These are phyloP conservation scores for Drosophila aff. DNA, from an alignment of 1,140 invertebrate genomes.

Conservation along the genomic window DNA sequence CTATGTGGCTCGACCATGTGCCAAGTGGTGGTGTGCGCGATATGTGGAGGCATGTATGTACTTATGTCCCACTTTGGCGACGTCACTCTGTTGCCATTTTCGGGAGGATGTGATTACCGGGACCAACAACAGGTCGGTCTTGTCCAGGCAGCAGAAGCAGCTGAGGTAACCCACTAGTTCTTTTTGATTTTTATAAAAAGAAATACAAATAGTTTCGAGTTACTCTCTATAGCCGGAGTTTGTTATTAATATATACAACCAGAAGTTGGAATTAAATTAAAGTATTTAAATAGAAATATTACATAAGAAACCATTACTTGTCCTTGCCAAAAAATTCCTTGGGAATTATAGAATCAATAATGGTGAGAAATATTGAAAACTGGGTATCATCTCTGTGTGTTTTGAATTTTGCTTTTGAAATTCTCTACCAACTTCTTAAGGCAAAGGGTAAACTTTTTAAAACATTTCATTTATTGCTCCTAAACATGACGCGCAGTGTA, in stretches of 20 bases:
- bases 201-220: not conserved
- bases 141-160: not conserved
- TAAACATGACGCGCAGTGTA: not conserved
- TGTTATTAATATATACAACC: not conserved
- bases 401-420: too few relatives aligned
- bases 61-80: conserved; percentile 37
- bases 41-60: not conserved
- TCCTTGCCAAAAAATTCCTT: too few relatives aligned
- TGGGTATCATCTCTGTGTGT: too few relatives aligned
- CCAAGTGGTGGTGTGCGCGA: too few relatives aligned
- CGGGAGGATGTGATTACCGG: conserved; percentile 32
- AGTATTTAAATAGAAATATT: too few relatives aligned
- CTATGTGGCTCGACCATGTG: not conserved
- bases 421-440: too few relatives aligned
- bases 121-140: conserved; percentile 39
- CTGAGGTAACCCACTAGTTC: not conserved
- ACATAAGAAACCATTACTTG: too few relatives aligned
- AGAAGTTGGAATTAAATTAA: not conserved
- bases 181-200: not conserved
- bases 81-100: conserved; percentile 28
- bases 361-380: too few relatives aligned
- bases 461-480: too few relatives aligned
- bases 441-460: too few relatives aligned
- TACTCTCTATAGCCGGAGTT: not conserved
- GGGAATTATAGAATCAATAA: too few relatives aligned